Base-by-base conservation (phyloP, 2,888 invertebrate genomes). In the Caprella mutica region DNA sequence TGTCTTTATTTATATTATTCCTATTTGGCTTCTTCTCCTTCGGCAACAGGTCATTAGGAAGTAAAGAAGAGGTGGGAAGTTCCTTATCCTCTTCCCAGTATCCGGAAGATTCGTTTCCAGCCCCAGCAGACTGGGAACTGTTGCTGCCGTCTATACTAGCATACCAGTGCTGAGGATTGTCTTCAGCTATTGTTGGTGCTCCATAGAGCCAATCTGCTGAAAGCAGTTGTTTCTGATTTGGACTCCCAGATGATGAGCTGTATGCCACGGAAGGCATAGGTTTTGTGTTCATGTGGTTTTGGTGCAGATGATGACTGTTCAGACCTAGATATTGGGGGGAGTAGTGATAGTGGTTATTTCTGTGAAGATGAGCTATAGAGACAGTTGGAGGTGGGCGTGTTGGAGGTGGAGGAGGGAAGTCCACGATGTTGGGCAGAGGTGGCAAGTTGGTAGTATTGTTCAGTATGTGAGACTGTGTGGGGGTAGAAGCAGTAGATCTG, bases 31-130 rank as follows among this genome's bases (percentile, higher is more conserved):
- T 48, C 30, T 48, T 48, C 23, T 48, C 29, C 27, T 48, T 27
- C 21, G 30, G 29, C 12, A 30, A 30, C 19, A 30, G 48, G 5
- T 30, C 48, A 4, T 27, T 27, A 27, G 48, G 48, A 27, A 48
- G 48, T 17, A 48, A 26, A 24, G 48, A 48, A 19, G 48, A 17
- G 14, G 48, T 48, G 29, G 48, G 48, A n/a, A 48, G 30, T 24
- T 48, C 48, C 48, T 48, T 48, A 30, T 48, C 48, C 23, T 48
- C 48, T 21, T 48, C 48, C 48, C 48, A 48, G 48, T 48, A 48
- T 6, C 48, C 48, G 14, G 48, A 48, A n/a, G 48, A 48, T 30
- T 48, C 48, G 48, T 48, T 48, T 19, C 48, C 48, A 3, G 48
- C 48, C 12, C 48, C 48, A n/a, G 48, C 48, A 30, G 29, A 30